Percentiles rank a stretch among this genome's conserved stretches.
Evolutionary conservation across 1,140 invertebrate species (phyloP).

Genomic region (Daktulosphaira vitifoliae): DNA sequence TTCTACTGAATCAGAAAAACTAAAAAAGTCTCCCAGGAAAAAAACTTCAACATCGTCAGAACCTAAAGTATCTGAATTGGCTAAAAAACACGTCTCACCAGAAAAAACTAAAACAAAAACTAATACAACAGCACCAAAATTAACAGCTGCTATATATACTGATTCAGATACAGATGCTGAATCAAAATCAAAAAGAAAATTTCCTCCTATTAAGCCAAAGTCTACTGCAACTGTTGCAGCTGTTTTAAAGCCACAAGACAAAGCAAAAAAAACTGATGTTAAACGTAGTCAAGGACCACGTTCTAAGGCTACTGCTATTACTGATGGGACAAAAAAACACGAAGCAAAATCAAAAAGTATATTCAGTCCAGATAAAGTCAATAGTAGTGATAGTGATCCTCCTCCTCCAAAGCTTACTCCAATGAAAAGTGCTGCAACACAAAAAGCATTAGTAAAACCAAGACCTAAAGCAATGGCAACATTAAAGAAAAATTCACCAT

Average conservation of each 20-base stretch:
- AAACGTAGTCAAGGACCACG: constrained; percentile 30
- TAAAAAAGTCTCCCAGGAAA: constrained; percentile 30
- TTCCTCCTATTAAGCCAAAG: constrained; percentile 49
- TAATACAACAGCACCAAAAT: constrained; percentile 36
- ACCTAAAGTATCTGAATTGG: constrained; percentile 17
- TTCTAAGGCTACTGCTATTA: constrained; percentile 34
- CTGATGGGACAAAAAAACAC: constrained; percentile 44
- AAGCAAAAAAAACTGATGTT: constrained; percentile 38
- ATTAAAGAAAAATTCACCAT: constrained; percentile 39
- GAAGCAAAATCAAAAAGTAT: constrained; percentile 69
- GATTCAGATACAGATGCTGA: constrained; percentile 42
- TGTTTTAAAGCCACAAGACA: constrained; percentile 36
- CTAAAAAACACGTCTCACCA: constrained; percentile 49
- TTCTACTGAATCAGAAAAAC: constrained; percentile 34
- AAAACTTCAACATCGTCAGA: constrained; percentile 32
- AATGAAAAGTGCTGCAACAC: constrained; percentile 45
- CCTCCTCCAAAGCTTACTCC: constrained; percentile 43
- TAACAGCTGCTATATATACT: constrained; percentile 37
- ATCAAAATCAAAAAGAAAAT: constrained; percentile 42
- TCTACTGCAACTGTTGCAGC: constrained; percentile 47
- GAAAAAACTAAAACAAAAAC: constrained; percentile 44
- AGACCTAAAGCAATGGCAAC: constrained; percentile 39
- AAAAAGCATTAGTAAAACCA: constrained; percentile 39
- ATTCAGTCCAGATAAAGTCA: constrained; percentile 71
- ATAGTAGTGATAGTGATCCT: constrained; percentile 53